phyloP scores from a whole-genome alignment of 64 coral and sea anemone species.

The Orbicella faveolata region DNA sequence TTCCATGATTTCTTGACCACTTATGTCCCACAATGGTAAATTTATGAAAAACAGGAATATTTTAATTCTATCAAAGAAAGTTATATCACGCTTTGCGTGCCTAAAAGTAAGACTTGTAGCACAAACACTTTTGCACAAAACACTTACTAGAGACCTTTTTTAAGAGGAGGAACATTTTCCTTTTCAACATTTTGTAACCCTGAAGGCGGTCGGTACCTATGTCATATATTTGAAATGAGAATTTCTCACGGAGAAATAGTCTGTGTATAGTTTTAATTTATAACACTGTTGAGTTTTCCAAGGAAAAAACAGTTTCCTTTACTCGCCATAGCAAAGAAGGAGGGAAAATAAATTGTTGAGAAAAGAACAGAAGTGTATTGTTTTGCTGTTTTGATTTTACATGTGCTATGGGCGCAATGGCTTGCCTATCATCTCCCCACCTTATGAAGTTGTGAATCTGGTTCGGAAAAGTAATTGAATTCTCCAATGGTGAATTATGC shows the following conservation, averaged over 20 bases:
- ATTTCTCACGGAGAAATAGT: conserved; percentile 18
- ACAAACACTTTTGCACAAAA: background rate
- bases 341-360: conserved; percentile 17
- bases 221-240: background rate
- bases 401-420: background rate
- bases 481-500: too few species aligned
- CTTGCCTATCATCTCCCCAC: background rate
- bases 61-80: background rate
- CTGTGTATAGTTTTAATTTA: conserved; percentile 18
- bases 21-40: too few species aligned
- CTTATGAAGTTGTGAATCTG: too few species aligned
- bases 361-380: background rate
- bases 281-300: background rate
- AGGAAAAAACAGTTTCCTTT: background rate
- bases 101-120: background rate
- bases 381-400: background rate
- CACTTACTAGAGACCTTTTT: background rate
- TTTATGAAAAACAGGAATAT: background rate
- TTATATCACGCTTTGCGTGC: background rate
- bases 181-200: background rate
- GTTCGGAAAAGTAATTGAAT: too few species aligned
- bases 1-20: too few species aligned
- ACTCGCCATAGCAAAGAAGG: background rate
- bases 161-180: background rate
- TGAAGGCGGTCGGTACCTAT: background rate